Base-by-base conservation (phyloP, 2,797 vertebrate genomes). In the Ptychadena robeensis region DNA sequence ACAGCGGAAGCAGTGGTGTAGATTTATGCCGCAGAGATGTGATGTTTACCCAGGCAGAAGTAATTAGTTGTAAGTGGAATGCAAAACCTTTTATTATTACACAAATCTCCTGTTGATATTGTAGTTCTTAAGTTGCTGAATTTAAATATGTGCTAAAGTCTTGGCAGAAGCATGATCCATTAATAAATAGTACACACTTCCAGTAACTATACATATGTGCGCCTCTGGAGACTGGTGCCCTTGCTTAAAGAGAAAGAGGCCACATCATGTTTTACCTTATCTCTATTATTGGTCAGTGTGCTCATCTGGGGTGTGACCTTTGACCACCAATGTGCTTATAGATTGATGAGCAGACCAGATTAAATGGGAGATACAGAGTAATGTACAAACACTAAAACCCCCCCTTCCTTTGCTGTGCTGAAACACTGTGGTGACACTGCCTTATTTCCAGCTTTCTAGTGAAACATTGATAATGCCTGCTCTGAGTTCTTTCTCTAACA, bases 21-120 rank as follows among this genome's bases (percentile, higher is more conserved):
- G 68, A 28, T 32, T 66, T 34, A 22, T 48, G 40, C 28, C 64
- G 31, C 48, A 27, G 61, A 77, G 74, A 68, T 80, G 31, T 30
- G 25, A 59, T 69, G 48, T 79, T 38, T 70, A 65, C 28, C 25
- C 86, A 0, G 0, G 25, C 85, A 61, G 67, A n/a, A n/a, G 53
- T 71, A 70, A 79, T 79, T 69, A 79, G 66, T 59, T 79, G 32
- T 30, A 79, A 79, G 77, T 79, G 66, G 53, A 70, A 70, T 40
- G 77, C 48, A 70, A 12, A 70, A 70, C 32, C 77, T 70, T 59
- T 79, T 79, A 37, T 61, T 61, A 59, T 37, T 22, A 70, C 31
- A 67, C 28, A 32, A 38, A 3, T 38, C 77, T 79, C 77, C 25
- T n/a, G 32, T 53, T 79, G 77, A 79, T 79, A 30, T 38, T 37